phyloP scores from a whole-genome alignment of 2,797 vertebrate genomes.

The Rhynchotus rufescens region DNA sequence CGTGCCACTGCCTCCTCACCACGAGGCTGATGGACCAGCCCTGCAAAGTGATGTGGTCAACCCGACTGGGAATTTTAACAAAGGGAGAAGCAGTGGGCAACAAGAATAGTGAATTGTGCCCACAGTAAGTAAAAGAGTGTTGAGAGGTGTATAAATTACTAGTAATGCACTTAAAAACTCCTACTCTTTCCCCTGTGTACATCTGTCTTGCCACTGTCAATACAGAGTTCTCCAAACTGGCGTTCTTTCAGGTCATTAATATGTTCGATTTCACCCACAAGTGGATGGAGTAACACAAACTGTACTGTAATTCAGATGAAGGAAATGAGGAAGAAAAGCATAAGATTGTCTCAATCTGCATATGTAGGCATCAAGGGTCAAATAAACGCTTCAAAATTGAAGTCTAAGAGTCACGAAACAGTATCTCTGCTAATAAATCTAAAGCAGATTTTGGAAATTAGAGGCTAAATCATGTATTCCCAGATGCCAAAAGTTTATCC shows the following conservation, averaged over 20 bases:
- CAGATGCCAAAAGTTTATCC: neutral
- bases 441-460: conserved; percentile 23
- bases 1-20: neutral
- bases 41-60: neutral
- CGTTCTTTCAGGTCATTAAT: neutral
- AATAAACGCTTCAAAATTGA: neutral
- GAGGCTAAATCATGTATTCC: neutral
- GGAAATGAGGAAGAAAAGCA: neutral
- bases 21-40: neutral
- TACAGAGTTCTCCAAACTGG: neutral
- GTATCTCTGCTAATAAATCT: neutral
- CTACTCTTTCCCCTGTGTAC: neutral
- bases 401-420: neutral
- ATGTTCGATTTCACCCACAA: neutral
- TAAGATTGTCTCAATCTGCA: neutral
- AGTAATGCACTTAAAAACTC: neutral
- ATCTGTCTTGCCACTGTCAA: neutral
- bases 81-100: neutral
- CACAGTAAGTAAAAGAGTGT: neutral
- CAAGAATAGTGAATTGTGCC: neutral
- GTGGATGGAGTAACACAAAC: neutral
- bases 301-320: neutral
- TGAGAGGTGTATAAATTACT: neutral
- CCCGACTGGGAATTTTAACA: neutral
- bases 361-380: neutral